Evolutionary conservation across 2,888 invertebrate species (phyloP).

Genomic region (Agapostemon virescens): DNA sequence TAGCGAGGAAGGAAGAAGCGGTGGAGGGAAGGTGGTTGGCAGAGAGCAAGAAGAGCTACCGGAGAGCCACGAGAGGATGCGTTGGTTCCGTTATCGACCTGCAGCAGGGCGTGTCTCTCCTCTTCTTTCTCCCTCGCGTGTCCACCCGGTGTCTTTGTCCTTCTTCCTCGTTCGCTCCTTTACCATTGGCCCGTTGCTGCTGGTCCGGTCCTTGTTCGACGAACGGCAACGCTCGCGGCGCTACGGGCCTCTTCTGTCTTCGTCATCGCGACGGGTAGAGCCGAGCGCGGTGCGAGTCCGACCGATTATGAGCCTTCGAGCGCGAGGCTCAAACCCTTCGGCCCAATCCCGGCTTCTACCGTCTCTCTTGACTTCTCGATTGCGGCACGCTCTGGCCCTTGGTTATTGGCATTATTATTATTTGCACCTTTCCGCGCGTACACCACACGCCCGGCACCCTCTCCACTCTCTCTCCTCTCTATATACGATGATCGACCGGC

Average conservation of each 20-base stretch:
- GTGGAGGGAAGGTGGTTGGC: conserved; percentile 50
- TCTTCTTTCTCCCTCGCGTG: conserved; percentile 56
- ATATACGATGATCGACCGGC: conserved; percentile 61
- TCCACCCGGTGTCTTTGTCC: conserved; percentile 39
- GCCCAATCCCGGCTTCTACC: conserved; percentile 59
- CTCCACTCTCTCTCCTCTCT: conserved; percentile 3
- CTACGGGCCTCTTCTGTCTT: conserved; percentile 52
- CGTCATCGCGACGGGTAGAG: conserved; percentile 51
- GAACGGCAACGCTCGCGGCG: conserved; percentile 50
- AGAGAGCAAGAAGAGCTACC: conserved; percentile 69
- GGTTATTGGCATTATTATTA: conserved; percentile 66
- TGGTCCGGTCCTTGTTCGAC: conserved; percentile 34
- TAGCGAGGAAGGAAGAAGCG: conserved; percentile 41
- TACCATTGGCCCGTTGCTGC: conserved; percentile 44
- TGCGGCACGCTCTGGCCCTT: conserved; percentile 58
- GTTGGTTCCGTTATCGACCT: conserved; percentile 71
- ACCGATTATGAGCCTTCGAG: conserved; percentile 64
- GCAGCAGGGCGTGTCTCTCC: conserved; percentile 69
- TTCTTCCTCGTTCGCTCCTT: conserved; percentile 47
- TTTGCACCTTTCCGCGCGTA: conserved; percentile 65
- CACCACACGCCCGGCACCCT: conserved; percentile 31
- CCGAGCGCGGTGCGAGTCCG: conserved; percentile 53
- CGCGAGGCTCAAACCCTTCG: conserved; percentile 63
- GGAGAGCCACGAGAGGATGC: conserved; percentile 68
- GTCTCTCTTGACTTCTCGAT: conserved; percentile 60